Evolutionary conservation across 2,888 invertebrate genomes (phyloP).

Genomic region (Auanema freiburgensis): DNA sequence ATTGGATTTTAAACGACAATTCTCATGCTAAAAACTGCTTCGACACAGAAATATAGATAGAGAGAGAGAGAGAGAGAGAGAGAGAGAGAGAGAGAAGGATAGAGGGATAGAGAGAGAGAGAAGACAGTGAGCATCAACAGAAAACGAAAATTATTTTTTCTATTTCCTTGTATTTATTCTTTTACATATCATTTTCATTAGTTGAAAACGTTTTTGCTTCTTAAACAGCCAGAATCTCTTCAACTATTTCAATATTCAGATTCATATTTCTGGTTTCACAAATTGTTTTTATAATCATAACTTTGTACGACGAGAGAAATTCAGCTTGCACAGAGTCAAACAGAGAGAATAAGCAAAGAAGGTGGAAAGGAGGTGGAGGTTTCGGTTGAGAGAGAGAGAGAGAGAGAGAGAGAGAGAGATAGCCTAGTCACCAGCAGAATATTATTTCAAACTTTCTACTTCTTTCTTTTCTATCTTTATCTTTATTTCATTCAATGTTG

Average conservation of each 20-base stretch:
- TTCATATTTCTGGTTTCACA: too few relatives aligned
- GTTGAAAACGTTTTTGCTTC: not conserved
- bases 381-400: not conserved
- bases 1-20: too few relatives aligned
- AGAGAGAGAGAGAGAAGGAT: not conserved
- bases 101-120: slow-evolving; percentile 9
- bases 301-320: too few relatives aligned
- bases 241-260: too few relatives aligned
- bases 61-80: slow-evolving; percentile 9
- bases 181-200: slow-evolving; percentile 1
- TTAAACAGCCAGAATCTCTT: too few relatives aligned
- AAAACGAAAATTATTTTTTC: not conserved
- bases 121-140: not conserved
- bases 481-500: too few relatives aligned
- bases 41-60: not conserved
- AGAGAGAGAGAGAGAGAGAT: not conserved
- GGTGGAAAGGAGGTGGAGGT: not conserved
- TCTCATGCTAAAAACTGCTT: too few relatives aligned
- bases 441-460: not conserved
- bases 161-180: slow-evolving; percentile 4
- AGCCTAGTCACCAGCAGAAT: not conserved
- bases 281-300: too few relatives aligned
- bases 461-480: slow-evolving; percentile 1
- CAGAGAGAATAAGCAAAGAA: not conserved
- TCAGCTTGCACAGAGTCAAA: not conserved